Evolutionary conservation across 2,113 vertebrate species (phyloP).

Genomic region (Corythornis cristatus): DNA sequence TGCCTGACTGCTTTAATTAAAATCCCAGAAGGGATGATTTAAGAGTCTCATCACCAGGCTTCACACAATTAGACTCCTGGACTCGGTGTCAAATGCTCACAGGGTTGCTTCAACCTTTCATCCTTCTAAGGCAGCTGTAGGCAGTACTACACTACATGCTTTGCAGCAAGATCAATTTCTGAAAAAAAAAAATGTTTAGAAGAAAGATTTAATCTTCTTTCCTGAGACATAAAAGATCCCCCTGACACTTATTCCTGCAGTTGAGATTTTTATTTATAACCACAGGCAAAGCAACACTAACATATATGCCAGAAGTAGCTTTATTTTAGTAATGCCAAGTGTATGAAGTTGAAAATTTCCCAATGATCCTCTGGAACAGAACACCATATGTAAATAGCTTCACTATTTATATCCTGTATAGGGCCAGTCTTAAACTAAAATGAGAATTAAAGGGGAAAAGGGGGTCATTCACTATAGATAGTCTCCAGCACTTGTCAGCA

Average conservation of each 20-base stretch:
- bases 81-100: conserved; percentile 24
- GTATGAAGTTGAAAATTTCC: conserved; percentile 36
- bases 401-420: conserved; percentile 5
- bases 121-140: neutral
- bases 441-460: conserved; percentile 6
- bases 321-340: conserved; percentile 25
- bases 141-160: neutral
- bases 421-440: neutral
- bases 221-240: neutral
- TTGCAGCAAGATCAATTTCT: neutral
- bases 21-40: conserved; percentile 34
- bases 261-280: neutral
- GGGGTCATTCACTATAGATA: neutral
- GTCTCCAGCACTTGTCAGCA: neutral
- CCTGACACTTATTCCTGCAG: neutral
- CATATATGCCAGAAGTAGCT: neutral
- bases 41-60: conserved; percentile 22
- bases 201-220: neutral
- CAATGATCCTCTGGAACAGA: conserved; percentile 29
- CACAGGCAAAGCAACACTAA: conserved; percentile 1
- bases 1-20: conserved; percentile 40
- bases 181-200: neutral
- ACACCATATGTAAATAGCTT: neutral
- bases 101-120: conserved; percentile 4
- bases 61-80: conserved; percentile 30